Evolutionary conservation across 2,797 vertebrate species (phyloP).

Genomic region (Podarcis lilfordi): DNA sequence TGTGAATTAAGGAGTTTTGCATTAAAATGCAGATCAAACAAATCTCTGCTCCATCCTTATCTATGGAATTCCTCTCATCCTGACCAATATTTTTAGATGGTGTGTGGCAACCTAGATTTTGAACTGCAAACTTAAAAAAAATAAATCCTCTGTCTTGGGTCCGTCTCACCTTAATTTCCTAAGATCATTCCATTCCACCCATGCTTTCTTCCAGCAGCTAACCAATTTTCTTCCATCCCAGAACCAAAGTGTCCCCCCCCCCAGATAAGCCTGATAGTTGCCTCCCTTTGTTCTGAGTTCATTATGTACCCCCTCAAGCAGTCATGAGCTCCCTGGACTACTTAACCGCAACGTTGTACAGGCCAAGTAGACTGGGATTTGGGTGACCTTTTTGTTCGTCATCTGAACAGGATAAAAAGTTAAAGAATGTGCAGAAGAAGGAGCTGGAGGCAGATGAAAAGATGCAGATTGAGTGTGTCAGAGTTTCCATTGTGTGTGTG

Average conservation of each 20-base stretch:
- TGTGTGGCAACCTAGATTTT: background rate
- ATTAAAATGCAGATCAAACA: too few species aligned
- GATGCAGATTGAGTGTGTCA: conserved; percentile 73
- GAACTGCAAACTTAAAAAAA: background rate
- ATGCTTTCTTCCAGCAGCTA: conserved; percentile 8
- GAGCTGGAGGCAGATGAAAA: conserved; percentile 74
- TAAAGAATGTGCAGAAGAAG: conserved; percentile 74
- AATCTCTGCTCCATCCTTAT: too few species aligned
- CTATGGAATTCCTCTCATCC: background rate
- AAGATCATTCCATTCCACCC: conserved; percentile 30
- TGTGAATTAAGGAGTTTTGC: too few species aligned
- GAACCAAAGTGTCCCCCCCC: background rate
- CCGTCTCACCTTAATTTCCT: background rate
- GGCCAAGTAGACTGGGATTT: conserved; percentile 66
- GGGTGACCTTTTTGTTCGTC: conserved; percentile 70
- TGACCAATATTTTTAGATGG: background rate
- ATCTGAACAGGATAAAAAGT: conserved; percentile 73
- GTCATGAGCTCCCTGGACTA: conserved; percentile 55
- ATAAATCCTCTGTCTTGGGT: background rate
- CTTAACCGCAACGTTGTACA: conserved; percentile 55
- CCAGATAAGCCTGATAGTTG: conserved; percentile 45
- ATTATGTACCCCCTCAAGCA: conserved; percentile 56
- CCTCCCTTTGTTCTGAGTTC: conserved; percentile 60
- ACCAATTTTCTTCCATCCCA: conserved; percentile 15
- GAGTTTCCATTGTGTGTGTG: conserved; percentile 76